Base-by-base conservation (phyloP, 2,888 invertebrate genomes). In the Nomada goodeniana region DNA sequence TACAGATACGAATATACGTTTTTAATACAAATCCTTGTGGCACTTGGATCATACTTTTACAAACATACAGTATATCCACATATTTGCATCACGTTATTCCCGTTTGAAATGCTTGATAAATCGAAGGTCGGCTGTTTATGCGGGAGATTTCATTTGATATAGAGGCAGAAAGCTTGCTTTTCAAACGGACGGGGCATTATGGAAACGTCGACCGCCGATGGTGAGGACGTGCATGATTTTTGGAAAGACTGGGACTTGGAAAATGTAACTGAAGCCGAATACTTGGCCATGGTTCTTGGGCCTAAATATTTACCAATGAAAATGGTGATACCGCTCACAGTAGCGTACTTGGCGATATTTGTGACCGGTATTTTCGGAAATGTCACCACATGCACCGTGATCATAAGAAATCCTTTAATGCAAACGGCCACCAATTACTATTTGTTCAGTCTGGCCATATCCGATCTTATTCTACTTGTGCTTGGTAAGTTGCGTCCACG, bases 391-490 rank as follows among this genome's bases (percentile, higher is more conserved):
- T 98, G 98, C 91, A 95, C 97, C 59, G 98, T 98, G 18, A 98
- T 98, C 71, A 95, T 96, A 11, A 95, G 96, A 50, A 97, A 98
- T 91, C 95, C 96, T 0, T 95, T 96, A 10, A 96, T 98, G 96
- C 98, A 98, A 90, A 98, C 98, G 0, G 97, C 98, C 0, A 98
- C 98, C 0, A 98, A 98, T 92, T 98, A 97, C 92, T 98, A 98
- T 92, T 95, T 98, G 65, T 97, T 98, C 94, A 98, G 97, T 92
- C 94, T 98, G 94, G 98, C 98, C 23, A 94, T 98, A 20, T 98
- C 98, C 26, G 98, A 98, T 93, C 94, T 98, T 23, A 95, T 97
- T 69, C 95, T 98, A 83, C 94, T 98, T 18, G 92, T 97, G 5
- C 96, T 98, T 89, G 98, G 98, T 97, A 93, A 96, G 97, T 77